Evolutionary conservation across 2,113 vertebrate genomes (phyloP), one percentile per base, ranked within the genome.

Genomic region (Vanacampus margaritifer): DNA sequence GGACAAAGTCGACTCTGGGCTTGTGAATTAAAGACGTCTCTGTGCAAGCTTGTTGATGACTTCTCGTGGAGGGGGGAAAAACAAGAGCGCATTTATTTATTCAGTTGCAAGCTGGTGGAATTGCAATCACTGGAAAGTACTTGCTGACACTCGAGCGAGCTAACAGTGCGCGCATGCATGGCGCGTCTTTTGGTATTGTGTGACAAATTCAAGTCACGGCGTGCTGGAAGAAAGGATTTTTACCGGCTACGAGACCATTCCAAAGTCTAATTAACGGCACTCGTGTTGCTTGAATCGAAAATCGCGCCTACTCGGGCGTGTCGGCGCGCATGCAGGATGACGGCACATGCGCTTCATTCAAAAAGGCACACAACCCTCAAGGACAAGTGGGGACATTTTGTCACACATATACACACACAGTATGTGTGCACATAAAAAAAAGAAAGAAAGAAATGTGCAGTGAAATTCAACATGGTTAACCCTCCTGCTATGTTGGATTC

Each of bases 1-100:
- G 84, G 78, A 54, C 89, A 89, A 0, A 68, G 88, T 64, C 90
- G 89, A 63, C 90, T 92, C 0, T 81, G 90, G 32, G 91, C 84
- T 72, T 94, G 92, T 87, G 92, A 89, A 74, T 90, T 89, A 68
- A 93, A 88, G 43, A 84, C 90, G 89, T 93, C 93, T 75, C 94
- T 91, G 90, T 89, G 93, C 39, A 88, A 85, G 80, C 91, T 90
- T 68, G 91, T 91, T 0, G 92, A 91, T 32, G 90, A 87, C 80
- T 95, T 90, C 62, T 57, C 14, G 4, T 14, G 90, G 21, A 75
- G 68, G 14, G 43, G 2, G 14, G 48, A 41, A 26, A 24, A 67
- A 45, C 4, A 57, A 19, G 8, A 2, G 1, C 3, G 28, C 13
- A 39, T 50, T 48, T 10, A 43, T 62, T 60, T 64, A 1, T 26